These are phyloP conservation scores for Oscheius onirici DNA, from an alignment of 2,888 invertebrate genomes.

Conservation along the genomic window DNA sequence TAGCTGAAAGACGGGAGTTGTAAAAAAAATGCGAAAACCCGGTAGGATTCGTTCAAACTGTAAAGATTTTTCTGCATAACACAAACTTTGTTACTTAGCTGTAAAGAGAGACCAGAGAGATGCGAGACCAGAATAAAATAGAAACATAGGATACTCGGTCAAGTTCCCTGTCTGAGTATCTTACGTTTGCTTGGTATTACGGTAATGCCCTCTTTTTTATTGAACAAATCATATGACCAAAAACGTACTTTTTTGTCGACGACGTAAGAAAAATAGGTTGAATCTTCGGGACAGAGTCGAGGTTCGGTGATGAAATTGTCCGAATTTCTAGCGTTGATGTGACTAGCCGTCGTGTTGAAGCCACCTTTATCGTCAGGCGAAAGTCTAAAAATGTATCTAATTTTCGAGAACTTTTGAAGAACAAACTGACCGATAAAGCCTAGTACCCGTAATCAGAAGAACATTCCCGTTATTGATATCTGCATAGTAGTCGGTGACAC, in stretches of 20 bases:
- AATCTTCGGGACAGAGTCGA: conserved; percentile 39
- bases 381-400: conserved; percentile 7
- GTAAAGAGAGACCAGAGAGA: too few relatives aligned
- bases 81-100: too few relatives aligned
- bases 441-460: conserved; percentile 41
- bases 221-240: neutral
- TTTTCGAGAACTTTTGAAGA: neutral
- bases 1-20: conserved; percentile 23
- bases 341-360: neutral
- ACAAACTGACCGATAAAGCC: conserved; percentile 22
- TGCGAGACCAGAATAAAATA: too few relatives aligned
- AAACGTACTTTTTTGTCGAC: conserved; percentile 40
- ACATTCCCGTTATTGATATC: conserved; percentile 1
- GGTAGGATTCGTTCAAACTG: too few relatives aligned
- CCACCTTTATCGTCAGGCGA: neutral
- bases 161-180: too few relatives aligned
- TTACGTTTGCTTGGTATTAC: too few relatives aligned
- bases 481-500: conserved; percentile 39
- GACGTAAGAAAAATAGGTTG: conserved; percentile 37
- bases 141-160: too few relatives aligned
- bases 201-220: too few relatives aligned
- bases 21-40: too few relatives aligned
- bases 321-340: neutral
- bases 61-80: too few relatives aligned
- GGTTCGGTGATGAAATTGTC: conserved; percentile 38